These are phyloP conservation scores for Habrosyne pyritoides DNA, from an alignment of 2,888 invertebrate genomes.

Conservation along the genomic window DNA sequence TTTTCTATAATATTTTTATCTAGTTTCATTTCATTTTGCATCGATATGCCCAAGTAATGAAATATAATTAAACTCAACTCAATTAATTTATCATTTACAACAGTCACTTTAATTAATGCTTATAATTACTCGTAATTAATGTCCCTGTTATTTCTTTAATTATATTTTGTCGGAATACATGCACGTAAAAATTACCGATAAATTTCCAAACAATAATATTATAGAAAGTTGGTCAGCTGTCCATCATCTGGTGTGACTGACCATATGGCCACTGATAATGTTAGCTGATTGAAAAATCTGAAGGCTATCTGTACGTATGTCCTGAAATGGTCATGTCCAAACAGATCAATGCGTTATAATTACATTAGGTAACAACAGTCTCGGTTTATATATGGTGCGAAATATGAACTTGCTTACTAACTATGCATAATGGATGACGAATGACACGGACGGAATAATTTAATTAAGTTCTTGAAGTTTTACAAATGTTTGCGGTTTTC, in stretches of 20 bases:
- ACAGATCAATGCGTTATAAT: conserved; percentile 28
- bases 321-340: conserved; percentile 34
- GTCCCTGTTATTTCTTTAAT: neutral
- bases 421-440: conserved; percentile 3
- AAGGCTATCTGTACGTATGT: conserved; percentile 17
- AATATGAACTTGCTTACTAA: neutral
- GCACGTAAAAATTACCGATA: neutral
- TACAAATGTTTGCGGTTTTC: neutral
- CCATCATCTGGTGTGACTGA: conserved; percentile 20
- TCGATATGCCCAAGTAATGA: neutral
- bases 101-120: too few species aligned
- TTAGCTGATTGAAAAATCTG: conserved; percentile 32
- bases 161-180: neutral
- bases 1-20: neutral
- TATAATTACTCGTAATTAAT: too few species aligned
- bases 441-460: neutral
- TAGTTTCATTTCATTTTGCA: neutral
- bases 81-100: too few species aligned
- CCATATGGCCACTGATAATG: conserved; percentile 44
- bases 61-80: too few species aligned
- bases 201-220: neutral
- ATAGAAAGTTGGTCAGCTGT: conserved; percentile 44
- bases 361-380: conserved; percentile 15
- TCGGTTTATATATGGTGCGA: conserved; percentile 1
- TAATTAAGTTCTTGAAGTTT: neutral